Conservation (phyloP, 2,113 vertebrate species). For the Sylvia atricapilla region DNA sequence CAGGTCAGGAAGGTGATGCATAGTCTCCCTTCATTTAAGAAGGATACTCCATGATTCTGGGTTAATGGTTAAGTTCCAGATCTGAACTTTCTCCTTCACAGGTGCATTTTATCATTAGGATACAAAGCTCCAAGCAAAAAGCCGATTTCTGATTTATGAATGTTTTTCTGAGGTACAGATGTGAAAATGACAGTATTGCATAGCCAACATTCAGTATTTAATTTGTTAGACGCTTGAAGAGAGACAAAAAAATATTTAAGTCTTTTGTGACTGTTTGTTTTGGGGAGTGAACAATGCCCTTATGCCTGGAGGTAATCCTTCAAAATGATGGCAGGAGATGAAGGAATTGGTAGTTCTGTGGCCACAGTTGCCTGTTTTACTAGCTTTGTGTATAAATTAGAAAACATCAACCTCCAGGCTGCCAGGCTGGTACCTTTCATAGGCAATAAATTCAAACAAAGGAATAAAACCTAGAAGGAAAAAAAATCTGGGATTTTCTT, state of each 20-base stretch:
- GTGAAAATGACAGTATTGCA: neutral
- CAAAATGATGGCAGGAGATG: neutral
- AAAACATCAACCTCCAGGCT: conserved; percentile 4
- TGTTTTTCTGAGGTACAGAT: neutral
- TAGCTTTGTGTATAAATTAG: conserved; percentile 30
- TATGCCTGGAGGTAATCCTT: conserved; percentile 20
- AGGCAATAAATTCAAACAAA: conserved; percentile 14
- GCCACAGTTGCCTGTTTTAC: neutral
- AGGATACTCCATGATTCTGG: neutral
- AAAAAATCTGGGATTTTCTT: neutral
- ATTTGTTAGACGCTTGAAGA: neutral
- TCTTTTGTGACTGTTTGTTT: neutral
- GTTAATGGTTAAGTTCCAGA: neutral
- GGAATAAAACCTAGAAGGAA: neutral
- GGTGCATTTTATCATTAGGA: neutral
- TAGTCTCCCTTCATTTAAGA: neutral
- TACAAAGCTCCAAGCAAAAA: neutral
- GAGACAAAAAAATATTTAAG: neutral
- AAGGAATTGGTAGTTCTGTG: neutral
- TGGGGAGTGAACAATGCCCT: neutral
- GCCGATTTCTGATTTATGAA: neutral
- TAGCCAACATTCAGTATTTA: neutral
- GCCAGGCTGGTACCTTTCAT: neutral
- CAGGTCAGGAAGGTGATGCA: neutral
- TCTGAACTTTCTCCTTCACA: neutral